A percentile compares a stretch with the other conserved stretches of the same genome.
These are phyloP conservation scores for Myoxocephalus aenaeus DNA, from an alignment of 2,797 vertebrate genomes.

Conservation along the genomic window DNA sequence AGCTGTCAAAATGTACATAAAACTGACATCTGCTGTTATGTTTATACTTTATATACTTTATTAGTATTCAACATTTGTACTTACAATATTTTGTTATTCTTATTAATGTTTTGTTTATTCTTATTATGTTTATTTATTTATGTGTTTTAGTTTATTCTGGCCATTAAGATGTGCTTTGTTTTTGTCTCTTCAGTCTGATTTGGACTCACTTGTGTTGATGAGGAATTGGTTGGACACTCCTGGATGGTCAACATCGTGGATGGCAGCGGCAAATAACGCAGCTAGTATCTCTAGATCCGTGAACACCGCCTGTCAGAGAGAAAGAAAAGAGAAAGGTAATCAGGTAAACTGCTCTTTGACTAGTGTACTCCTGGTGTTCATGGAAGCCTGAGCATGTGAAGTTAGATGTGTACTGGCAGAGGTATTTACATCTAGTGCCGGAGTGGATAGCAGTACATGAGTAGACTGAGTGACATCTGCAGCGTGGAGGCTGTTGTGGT, in stretches of 20 bases:
- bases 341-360: not conserved
- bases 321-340: conserved; percentile 9
- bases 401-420: not conserved
- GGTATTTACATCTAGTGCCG: conserved; percentile 90
- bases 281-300: conserved; percentile 94
- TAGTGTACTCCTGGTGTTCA: not conserved
- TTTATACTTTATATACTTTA: not conserved
- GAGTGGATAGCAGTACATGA: conserved; percentile 93
- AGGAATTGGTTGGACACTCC: conserved; percentile 97
- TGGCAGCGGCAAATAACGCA: conserved; percentile 93
- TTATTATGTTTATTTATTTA: not conserved
- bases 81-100: not conserved
- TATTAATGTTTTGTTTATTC: not conserved
- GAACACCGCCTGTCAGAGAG: conserved; percentile 89
- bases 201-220: conserved; percentile 93
- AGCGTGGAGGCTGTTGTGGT: conserved; percentile 96
- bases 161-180: not conserved
- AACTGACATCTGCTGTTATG: not conserved
- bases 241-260: conserved; percentile 95
- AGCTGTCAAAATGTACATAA: not conserved
- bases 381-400: not conserved
- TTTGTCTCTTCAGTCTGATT: not conserved
- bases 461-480: conserved; percentile 96
- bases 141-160: not conserved
- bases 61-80: not conserved